These are phyloP conservation scores for Polypedilum vanderplanki DNA, from an alignment of 1,140 invertebrate species.

Conservation along the genomic window DNA sequence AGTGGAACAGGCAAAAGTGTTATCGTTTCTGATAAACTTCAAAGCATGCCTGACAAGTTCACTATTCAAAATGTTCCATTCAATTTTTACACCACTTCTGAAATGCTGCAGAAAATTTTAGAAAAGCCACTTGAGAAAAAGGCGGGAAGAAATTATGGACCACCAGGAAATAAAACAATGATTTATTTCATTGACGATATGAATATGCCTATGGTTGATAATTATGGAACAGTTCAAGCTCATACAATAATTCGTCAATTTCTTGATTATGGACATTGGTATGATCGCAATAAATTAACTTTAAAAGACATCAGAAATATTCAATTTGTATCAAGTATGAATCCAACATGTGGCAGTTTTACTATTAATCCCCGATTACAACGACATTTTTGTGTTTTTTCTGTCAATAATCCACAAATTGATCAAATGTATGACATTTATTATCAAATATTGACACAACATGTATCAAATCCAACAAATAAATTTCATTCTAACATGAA, in stretches of 20 bases:
- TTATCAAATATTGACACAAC: slow-evolving; percentile 70
- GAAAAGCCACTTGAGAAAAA: slow-evolving; percentile 97
- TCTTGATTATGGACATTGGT: slow-evolving; percentile 90
- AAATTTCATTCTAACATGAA: slow-evolving; percentile 58
- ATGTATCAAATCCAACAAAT: slow-evolving; percentile 58
- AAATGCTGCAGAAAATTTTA: slow-evolving; percentile 90
- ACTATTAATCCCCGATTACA: slow-evolving; percentile 87
- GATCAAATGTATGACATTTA: slow-evolving; percentile 81
- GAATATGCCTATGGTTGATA: slow-evolving; percentile 96
- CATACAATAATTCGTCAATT: slow-evolving; percentile 91
- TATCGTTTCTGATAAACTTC: slow-evolving; percentile 77
- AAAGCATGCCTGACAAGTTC: slow-evolving; percentile 73
- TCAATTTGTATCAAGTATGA: slow-evolving; percentile 93
- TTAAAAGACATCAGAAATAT: slow-evolving; percentile 91
- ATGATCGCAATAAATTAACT: slow-evolving; percentile 75
- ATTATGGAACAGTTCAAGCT: slow-evolving; percentile 90
- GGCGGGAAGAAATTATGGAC: slow-evolving; percentile 90
- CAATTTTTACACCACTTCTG: slow-evolving; percentile 94
- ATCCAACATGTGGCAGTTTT: slow-evolving; percentile 91
- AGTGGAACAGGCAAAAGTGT: slow-evolving; percentile 87
- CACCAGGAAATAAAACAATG: slow-evolving; percentile 88
- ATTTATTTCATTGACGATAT: slow-evolving; percentile 93
- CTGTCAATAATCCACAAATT: slow-evolving; percentile 73
- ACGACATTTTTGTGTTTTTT: slow-evolving; percentile 89
- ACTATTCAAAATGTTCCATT: slow-evolving; percentile 88